Conservation (phyloP, 2,797 vertebrate genomes). For the Glossophaga mutica region DNA sequence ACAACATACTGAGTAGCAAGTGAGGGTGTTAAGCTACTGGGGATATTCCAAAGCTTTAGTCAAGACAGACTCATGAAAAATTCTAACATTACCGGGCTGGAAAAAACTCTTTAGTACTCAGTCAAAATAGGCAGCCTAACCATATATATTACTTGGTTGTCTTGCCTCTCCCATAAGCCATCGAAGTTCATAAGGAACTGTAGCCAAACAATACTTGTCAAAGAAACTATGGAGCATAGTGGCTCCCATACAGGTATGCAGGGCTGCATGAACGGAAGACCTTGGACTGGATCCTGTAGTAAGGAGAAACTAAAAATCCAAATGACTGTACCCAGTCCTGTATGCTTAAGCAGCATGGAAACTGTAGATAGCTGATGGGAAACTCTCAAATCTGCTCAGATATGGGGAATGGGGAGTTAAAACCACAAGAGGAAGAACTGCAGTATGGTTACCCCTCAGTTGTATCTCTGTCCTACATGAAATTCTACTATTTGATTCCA, state of each 20-base stretch:
- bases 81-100: neutral
- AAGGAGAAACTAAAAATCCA: neutral
- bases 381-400: neutral
- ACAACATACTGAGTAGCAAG: neutral
- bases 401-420: neutral
- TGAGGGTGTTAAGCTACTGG: neutral
- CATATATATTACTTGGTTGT: neutral
- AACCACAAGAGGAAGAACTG: neutral
- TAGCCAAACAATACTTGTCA: conserved; percentile 1
- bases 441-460: neutral
- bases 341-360: neutral
- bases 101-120: neutral
- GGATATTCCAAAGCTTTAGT: neutral
- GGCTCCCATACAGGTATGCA: neutral
- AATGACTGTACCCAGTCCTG: neutral
- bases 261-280: neutral
- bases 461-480: conserved; percentile 5
- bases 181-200: neutral
- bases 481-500: neutral
- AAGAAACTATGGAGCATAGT: neutral
- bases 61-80: neutral
- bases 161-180: neutral
- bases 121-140: neutral
- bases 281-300: neutral
- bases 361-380: neutral